Percentiles rank a stretch among this genome's conserved stretches.
phyloP scores from a whole-genome alignment of 2,888 invertebrate species.

The Caenorhabditis japonica region DNA sequence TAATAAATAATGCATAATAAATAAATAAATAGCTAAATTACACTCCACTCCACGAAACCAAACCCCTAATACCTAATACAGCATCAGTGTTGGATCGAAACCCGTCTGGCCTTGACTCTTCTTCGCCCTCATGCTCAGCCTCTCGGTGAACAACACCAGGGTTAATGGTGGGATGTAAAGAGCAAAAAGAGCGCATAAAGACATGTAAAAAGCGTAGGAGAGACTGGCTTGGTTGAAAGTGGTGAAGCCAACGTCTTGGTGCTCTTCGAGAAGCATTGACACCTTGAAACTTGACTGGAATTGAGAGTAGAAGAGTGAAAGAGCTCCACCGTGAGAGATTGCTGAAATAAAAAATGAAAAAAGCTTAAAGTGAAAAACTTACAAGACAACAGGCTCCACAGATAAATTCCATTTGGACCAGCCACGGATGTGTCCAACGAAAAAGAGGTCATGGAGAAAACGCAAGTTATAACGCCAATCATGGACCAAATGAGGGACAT shows the following conservation, averaged over 20 bases:
- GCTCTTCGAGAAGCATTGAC: conserved; percentile 64
- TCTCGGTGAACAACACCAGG: conserved; percentile 46
- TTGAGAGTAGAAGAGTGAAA: conserved; percentile 59
- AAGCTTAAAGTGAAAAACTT: conserved; percentile 23
- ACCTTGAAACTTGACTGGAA: conserved; percentile 56
- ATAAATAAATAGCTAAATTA: too few relatives aligned
- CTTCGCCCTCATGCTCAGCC: background rate
- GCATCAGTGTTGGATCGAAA: conserved; percentile 51
- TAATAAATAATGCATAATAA: too few relatives aligned
- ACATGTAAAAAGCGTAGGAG: conserved; percentile 50
- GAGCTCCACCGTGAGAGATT: conserved; percentile 55
- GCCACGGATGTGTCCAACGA: conserved; percentile 51
- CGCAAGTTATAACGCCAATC: conserved; percentile 62
- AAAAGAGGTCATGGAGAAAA: conserved; percentile 57
- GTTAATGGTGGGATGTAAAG: conserved; percentile 50
- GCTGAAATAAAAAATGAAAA: conserved; percentile 40
- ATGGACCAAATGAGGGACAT: conserved; percentile 66
- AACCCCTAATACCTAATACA: conserved; percentile 25
- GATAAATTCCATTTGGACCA: conserved; percentile 66
- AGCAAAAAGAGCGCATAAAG: conserved; percentile 26
- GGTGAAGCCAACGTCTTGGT: conserved; percentile 61
- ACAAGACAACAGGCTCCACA: conserved; percentile 66
- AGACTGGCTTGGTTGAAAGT: conserved; percentile 46
- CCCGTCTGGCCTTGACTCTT: conserved; percentile 21
- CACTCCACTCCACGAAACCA: too few relatives aligned